Percentiles rank a stretch among this genome's conserved stretches.
These are phyloP conservation scores for Heterotilapia buettikoferi DNA, from an alignment of 2,113 vertebrate genomes.

Conservation along the genomic window DNA sequence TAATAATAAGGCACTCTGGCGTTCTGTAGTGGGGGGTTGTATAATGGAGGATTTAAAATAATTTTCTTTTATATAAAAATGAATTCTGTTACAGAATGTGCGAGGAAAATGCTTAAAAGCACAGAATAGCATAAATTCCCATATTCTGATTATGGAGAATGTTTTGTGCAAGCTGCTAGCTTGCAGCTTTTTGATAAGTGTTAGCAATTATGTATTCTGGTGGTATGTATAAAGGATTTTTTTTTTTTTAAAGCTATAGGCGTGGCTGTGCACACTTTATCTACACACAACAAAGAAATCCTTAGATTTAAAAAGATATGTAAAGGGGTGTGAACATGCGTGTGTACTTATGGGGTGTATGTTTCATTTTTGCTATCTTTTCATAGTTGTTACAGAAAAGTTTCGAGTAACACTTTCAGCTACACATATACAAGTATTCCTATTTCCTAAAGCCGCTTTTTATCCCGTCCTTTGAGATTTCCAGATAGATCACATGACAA, in stretches of 20 bases:
- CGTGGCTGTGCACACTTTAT: not conserved
- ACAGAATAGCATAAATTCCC: not conserved
- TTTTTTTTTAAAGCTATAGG: not conserved
- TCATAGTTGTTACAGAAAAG: not conserved
- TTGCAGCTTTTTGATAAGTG: not conserved
- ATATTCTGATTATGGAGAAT: not conserved
- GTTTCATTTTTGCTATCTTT: not conserved
- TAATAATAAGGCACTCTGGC: not conserved
- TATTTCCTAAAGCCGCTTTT: not conserved
- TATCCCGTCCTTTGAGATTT: conserved; percentile 5
- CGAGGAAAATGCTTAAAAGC: not conserved
- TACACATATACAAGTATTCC: not conserved
- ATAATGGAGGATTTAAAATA: not conserved
- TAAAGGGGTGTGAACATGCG: not conserved
- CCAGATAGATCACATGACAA: not conserved
- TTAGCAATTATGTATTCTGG: not conserved
- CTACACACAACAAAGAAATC: not conserved
- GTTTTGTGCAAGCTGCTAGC: not conserved
- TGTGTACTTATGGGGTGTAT: not conserved
- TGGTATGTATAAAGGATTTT: not conserved
- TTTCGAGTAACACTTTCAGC: not conserved
- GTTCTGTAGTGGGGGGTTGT: not conserved
- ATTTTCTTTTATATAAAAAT: not conserved
- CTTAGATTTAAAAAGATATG: not conserved
- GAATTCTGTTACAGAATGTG: not conserved